Percentiles rank a stretch among this genome's conserved stretches.
These are phyloP conservation scores for Cantharis rufa DNA, from an alignment of 2,888 invertebrate species.

Conservation along the genomic window DNA sequence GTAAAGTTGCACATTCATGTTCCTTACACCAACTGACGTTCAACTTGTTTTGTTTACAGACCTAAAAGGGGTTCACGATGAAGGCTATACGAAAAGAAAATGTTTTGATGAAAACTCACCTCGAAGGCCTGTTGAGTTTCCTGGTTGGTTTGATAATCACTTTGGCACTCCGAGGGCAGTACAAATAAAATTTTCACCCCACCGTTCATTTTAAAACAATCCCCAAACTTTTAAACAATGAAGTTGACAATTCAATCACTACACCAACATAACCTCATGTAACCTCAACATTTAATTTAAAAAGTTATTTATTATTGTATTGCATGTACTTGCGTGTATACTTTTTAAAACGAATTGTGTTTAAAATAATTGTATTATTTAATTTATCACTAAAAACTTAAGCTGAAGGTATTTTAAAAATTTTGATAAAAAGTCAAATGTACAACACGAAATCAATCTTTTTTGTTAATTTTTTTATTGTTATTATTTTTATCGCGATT, in stretches of 20 bases:
- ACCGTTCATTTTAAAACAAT: not conserved
- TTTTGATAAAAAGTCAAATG: not conserved
- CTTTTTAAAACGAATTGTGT: too few species aligned
- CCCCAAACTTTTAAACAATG: not conserved
- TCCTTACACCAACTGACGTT: constrained; percentile 69
- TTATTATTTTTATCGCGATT: not conserved
- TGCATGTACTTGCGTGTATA: too few species aligned
- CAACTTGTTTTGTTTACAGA: constrained; percentile 61
- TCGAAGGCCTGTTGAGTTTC: constrained; percentile 66
- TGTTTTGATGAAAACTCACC: constrained; percentile 52
- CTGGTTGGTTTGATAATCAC: constrained; percentile 61
- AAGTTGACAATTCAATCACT: not conserved
- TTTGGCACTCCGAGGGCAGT: constrained; percentile 57
- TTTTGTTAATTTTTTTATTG: not conserved
- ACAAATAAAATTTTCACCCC: constrained; percentile 55
- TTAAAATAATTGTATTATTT: too few species aligned
- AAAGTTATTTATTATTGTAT: too few species aligned
- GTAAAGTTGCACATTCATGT: constrained; percentile 60
- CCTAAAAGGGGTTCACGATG: constrained; percentile 32
- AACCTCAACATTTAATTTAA: not conserved
- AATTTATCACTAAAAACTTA: too few species aligned
- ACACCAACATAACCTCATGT: not conserved
- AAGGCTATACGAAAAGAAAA: constrained; percentile 1
- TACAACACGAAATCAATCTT: not conserved
- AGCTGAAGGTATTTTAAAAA: too few species aligned